A percentile compares a stretch with the other conserved stretches of the same genome.
Conservation (phyloP, 2,797 vertebrate genomes). For the Ctenochaetus hawaiiensis region DNA sequence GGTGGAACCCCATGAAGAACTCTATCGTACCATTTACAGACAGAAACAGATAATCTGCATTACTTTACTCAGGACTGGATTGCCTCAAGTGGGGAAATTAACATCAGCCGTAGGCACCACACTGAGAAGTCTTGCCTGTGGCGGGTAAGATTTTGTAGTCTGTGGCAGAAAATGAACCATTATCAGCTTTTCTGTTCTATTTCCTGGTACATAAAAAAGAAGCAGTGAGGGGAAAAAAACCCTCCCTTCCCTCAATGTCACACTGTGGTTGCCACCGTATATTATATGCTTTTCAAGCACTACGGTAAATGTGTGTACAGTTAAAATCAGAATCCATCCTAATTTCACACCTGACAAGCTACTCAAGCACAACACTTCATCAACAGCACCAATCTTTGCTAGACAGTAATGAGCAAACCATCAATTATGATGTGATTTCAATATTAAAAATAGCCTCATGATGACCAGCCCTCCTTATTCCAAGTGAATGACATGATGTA, state of each 20-base stretch:
- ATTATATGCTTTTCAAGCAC: not conserved
- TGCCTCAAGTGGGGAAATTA: conserved; percentile 54
- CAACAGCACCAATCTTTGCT: conserved; percentile 22
- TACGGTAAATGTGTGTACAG: not conserved
- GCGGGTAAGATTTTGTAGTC: conserved; percentile 45
- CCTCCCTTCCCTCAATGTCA: conserved; percentile 1
- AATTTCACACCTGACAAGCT: conserved; percentile 21
- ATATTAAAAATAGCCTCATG: conserved; percentile 41
- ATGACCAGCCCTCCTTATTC: conserved; percentile 35
- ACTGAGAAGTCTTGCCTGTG: conserved; percentile 56
- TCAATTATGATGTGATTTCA: conserved; percentile 47
- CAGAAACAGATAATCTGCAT: conserved; percentile 34
- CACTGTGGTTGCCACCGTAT: not conserved
- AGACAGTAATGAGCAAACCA: conserved; percentile 17
- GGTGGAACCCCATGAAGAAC: conserved; percentile 21
- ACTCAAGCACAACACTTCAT: conserved; percentile 29
- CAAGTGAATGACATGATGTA: conserved; percentile 45
- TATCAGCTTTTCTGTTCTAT: conserved; percentile 43
- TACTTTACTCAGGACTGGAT: conserved; percentile 43
- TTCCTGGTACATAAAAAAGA: conserved; percentile 20
- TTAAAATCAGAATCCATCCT: conserved; percentile 6
- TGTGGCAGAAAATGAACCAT: conserved; percentile 55
- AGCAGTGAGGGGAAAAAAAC: not conserved
- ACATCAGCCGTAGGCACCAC: conserved; percentile 47
- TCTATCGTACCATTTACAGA: conserved; percentile 30